Evolutionary conservation across 2,888 invertebrate species (phyloP).

Genomic region (Marasmarcha lunaedactyla): DNA sequence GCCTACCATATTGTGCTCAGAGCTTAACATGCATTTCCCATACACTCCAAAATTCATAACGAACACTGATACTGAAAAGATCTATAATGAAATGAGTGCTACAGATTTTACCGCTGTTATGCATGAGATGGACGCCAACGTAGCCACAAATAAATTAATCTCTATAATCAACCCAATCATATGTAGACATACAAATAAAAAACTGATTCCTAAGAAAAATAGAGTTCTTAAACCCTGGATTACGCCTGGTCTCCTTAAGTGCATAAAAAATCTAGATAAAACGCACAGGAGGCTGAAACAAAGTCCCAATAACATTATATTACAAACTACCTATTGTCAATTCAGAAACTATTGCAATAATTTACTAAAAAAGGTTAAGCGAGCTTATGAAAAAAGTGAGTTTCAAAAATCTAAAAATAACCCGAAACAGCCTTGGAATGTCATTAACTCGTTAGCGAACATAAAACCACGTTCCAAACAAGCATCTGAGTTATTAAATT

Average conservation of each 20-base stretch:
- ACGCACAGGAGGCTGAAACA: neutral
- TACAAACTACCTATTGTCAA: neutral
- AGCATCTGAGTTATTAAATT: neutral
- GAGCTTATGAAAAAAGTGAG: neutral
- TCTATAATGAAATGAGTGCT: neutral
- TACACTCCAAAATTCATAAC: neutral
- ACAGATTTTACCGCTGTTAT: neutral
- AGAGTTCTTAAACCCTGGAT: slow-evolving; percentile 5
- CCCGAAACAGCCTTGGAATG: neutral
- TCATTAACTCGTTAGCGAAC: neutral
- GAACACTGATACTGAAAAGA: neutral
- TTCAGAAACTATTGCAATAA: slow-evolving; percentile 1
- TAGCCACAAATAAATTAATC: slow-evolving; percentile 2
- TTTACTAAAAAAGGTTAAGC: neutral
- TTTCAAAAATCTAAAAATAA: neutral
- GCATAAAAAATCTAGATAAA: slow-evolving; percentile 3
- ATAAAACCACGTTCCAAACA: neutral
- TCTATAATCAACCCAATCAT: neutral
- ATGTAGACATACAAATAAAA: neutral
- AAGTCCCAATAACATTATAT: neutral
- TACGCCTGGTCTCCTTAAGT: slow-evolving; percentile 5
- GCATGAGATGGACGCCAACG: neutral
- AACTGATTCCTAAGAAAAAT: neutral
- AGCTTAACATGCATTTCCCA: no score
- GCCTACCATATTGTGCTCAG: neutral